phyloP scores from a whole-genome alignment of 2,888 invertebrate species.

The Galeruca laticollis region DNA sequence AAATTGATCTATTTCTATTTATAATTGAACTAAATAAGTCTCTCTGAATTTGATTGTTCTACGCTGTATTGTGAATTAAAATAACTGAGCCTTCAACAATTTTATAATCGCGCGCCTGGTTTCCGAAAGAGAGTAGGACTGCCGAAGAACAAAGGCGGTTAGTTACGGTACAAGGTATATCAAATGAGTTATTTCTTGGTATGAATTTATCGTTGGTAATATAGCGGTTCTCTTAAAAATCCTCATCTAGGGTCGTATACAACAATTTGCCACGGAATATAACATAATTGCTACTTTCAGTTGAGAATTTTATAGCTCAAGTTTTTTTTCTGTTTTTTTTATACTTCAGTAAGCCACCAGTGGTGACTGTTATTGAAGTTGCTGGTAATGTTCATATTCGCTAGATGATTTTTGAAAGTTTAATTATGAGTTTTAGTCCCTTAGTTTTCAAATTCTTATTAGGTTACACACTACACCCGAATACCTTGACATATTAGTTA shows the following conservation, averaged over 20 bases:
- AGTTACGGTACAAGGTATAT: conserved; percentile 44
- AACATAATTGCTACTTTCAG: conserved; percentile 42
- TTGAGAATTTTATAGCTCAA: conserved; percentile 32
- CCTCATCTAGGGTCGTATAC: conserved; percentile 33
- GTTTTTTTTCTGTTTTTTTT: conserved; percentile 27
- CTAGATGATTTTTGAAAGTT: too few relatives aligned
- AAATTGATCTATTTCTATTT: too few relatives aligned
- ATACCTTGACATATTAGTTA: too few relatives aligned
- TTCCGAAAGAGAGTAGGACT: conserved; percentile 9
- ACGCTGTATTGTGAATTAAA: not conserved
- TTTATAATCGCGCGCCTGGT: conserved; percentile 13
- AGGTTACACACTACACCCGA: too few relatives aligned
- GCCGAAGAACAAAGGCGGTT: conserved; percentile 42
- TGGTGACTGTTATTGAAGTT: not conserved
- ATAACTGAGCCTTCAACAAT: not conserved
- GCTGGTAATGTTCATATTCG: too few relatives aligned
- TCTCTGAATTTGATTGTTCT: too few relatives aligned
- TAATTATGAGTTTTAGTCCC: too few relatives aligned
- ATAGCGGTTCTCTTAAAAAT: conserved; percentile 30
- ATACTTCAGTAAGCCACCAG: conserved; percentile 1
- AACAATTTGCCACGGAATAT: conserved; percentile 43
- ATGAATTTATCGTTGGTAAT: conserved; percentile 41
- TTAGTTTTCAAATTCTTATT: too few relatives aligned
- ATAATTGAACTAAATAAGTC: too few relatives aligned
- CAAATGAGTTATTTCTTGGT: conserved; percentile 46